Base-by-base conservation (phyloP, 1,140 invertebrate species). In the Trinorchestia longiramus region DNA sequence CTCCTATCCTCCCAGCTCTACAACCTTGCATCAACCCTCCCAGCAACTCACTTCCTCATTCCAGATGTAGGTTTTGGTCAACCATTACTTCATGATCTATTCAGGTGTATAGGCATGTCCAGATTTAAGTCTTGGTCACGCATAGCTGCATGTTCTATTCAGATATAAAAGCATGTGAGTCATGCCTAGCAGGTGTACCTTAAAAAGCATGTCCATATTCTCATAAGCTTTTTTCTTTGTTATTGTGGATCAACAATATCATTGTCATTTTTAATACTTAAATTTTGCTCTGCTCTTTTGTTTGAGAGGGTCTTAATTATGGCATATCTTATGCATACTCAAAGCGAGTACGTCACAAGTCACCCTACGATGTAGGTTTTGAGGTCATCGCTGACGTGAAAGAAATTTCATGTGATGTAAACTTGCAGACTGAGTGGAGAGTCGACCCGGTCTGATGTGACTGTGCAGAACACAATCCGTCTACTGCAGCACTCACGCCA, bases 1-100 rank as follows among this genome's bases (percentile, higher is more conserved):
- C 42, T 96, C 96, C 43, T 96, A 95, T n/a, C 92, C 77, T 15
- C 96, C 96, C n/a, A 96, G 95, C 43, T 91, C 96, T 36, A 95
- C 96, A 95, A 43, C 95, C 42, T 95, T 96, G 40, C 96, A 96
- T 42, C 96, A 96, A 41, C 96, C 96, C 23, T 96, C 96, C 87
- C 96, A 77, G n/a, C 96, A 96, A 62, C 96, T 96, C 91, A 96
- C 96, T 40, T 96, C 96, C 43, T 96, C 96, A 36, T 96, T 96
- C 92, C 96, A 96, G 53, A 96, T 96, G 96, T 96, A n/a, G 95
- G 95, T 96, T 40, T 4, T 41, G n/a, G 11, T 36, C n/a, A 23
- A 47, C 45, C 77, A 36, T 77, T 8, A 57, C 77, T 96, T 47
- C 42, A 57, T 96, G 41, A 3, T 87, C 41, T 87, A 53, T 87